Percentiles rank a stretch among this genome's conserved stretches.
phyloP scores from a whole-genome alignment of 2,113 vertebrate genomes.

The Machaerirhynchus nigripectus region DNA sequence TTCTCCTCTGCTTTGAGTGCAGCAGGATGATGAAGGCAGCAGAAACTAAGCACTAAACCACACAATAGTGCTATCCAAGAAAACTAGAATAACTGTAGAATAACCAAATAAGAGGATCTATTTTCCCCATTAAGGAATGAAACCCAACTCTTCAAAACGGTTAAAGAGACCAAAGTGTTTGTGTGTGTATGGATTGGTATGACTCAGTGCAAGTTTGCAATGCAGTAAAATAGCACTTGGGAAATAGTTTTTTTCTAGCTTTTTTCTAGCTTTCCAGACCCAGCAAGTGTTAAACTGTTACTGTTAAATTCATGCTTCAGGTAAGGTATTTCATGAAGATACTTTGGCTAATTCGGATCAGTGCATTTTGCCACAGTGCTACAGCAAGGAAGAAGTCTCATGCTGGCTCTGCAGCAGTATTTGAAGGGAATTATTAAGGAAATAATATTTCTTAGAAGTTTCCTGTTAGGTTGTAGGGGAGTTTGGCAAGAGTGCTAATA shows the following conservation, averaged over 20 bases:
- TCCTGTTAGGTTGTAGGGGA: neutral
- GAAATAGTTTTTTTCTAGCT: neutral
- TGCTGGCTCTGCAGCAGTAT: neutral
- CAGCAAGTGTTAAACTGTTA: neutral
- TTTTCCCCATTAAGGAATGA: neutral
- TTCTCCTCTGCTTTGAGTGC: neutral
- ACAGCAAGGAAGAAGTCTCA: neutral
- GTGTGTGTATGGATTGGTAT: neutral
- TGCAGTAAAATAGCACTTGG: neutral
- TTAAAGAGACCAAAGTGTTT: neutral
- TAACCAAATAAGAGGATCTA: neutral
- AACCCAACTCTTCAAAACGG: neutral
- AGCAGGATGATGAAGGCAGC: neutral
- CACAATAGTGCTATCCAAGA: neutral
- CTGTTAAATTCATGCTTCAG: fast-evolving
- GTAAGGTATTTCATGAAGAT: neutral
- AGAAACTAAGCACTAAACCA: neutral
- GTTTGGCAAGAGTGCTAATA: neutral
- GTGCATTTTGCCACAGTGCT: neutral
- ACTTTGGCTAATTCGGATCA: neutral
- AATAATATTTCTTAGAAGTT: neutral
- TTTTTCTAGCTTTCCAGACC: too few species aligned
- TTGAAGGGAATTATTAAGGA: neutral
- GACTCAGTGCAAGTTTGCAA: neutral
- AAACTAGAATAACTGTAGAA: neutral